These are phyloP conservation scores for Oryctolagus cuniculus DNA, from an alignment of 2,113 vertebrate species.

Conservation along the genomic window mOryCun1.1 NC_091450.1:44327001-44327500, in stretches of 20 bases:
- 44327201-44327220: not conserved
- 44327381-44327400: not conserved
- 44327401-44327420: not conserved
- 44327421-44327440: not conserved
- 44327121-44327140: not conserved
- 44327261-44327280: not conserved
- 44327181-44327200: too few species aligned
- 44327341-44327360: not conserved
- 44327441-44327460: not conserved
- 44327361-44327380: not conserved
- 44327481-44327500: too few species aligned
- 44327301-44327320: not conserved
- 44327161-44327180: not conserved
- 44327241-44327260: not conserved
- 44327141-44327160: not conserved
- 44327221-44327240: not conserved
- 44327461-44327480: not conserved
- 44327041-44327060: not conserved
- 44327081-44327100: not conserved
- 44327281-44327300: not conserved
- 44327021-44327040: not conserved
- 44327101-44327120: not conserved
- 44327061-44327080: not conserved
- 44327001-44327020: constrained; percentile 1
- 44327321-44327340: not conserved